A percentile compares a stretch with the other conserved stretches of the same genome.
These are phyloP conservation scores for Onychomys torridus DNA, from an alignment of 2,797 vertebrate species.

Conservation along the genomic window DNA sequence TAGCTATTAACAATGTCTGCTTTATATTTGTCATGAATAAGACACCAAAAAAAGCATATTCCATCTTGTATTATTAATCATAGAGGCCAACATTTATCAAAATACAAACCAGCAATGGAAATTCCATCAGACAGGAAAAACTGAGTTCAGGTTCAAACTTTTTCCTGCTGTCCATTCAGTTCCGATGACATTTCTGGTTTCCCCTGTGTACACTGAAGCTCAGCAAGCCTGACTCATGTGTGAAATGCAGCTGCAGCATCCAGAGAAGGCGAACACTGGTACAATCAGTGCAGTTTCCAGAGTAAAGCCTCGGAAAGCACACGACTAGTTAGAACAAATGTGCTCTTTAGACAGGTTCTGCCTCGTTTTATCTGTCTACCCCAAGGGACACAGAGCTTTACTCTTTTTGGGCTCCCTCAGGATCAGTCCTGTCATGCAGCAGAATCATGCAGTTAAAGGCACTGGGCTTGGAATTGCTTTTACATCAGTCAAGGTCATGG, in stretches of 20 bases:
- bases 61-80: background rate
- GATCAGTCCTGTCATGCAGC: constrained; percentile 74
- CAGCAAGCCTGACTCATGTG: background rate
- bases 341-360: constrained; percentile 78
- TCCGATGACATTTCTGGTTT: background rate
- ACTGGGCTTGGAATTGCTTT: constrained; percentile 80
- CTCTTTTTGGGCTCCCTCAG: constrained; percentile 71
- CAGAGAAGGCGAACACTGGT: constrained; percentile 65
- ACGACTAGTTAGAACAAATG: constrained; percentile 77
- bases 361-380: constrained; percentile 80
- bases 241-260: constrained; percentile 53
- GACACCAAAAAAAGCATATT: constrained; percentile 12
- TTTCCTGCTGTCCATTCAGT: too few relatives aligned
- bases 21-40: background rate
- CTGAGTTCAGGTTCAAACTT: too few relatives aligned
- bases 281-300: constrained; percentile 62
- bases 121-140: too few relatives aligned
- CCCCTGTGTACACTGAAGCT: constrained; percentile 7
- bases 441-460: constrained; percentile 78
- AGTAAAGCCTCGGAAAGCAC: constrained; percentile 77
- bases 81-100: constrained; percentile 5
- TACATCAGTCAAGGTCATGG: constrained; percentile 75
- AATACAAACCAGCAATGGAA: background rate
- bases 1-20: background rate
- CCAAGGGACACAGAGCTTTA: constrained; percentile 64